phyloP scores from a whole-genome alignment of 92 coral and sea anemone species.

The Nematostella vectensis region DNA sequence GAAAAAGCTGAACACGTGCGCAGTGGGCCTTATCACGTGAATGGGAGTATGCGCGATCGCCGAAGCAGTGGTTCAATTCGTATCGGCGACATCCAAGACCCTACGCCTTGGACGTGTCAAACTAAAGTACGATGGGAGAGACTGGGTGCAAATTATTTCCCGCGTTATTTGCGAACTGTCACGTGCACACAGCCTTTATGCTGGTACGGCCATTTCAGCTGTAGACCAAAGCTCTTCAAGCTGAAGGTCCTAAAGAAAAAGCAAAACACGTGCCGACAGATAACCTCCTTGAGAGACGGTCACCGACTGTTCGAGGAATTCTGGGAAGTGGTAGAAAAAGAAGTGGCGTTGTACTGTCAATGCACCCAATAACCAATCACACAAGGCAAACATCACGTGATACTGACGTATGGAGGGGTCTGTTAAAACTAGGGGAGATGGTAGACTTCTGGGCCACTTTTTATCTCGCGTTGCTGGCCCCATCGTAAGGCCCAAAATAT shows the following conservation, averaged over 20 bases:
- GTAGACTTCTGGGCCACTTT: too few species aligned
- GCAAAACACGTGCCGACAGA: constrained; percentile 33
- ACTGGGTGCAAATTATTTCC: constrained; percentile 48
- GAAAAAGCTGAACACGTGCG: neutral
- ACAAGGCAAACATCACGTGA: too few species aligned
- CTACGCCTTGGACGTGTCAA: constrained; percentile 60
- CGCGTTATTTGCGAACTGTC: constrained; percentile 45
- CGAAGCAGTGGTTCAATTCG: constrained; percentile 8
- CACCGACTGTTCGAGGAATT: constrained; percentile 50
- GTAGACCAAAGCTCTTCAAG: constrained; percentile 37
- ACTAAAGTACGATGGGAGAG: constrained; percentile 37
- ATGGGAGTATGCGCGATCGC: constrained; percentile 2
- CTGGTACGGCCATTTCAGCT: constrained; percentile 53
- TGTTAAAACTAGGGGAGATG: too few species aligned
- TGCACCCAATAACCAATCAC: constrained; percentile 65
- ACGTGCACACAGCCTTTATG: constrained; percentile 40
- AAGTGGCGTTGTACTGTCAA: constrained; percentile 42
- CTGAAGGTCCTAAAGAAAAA: constrained; percentile 53
- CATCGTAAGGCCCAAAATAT: too few species aligned
- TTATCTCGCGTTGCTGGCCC: too few species aligned
- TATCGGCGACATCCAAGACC: constrained; percentile 19
- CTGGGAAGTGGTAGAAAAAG: constrained; percentile 45
- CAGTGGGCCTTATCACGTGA: constrained; percentile 17
- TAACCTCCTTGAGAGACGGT: constrained; percentile 1
- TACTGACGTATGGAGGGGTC: too few species aligned